Evolutionary conservation across 2,888 invertebrate genomes (phyloP).

Genomic region (Galerucella calmariensis): DNA sequence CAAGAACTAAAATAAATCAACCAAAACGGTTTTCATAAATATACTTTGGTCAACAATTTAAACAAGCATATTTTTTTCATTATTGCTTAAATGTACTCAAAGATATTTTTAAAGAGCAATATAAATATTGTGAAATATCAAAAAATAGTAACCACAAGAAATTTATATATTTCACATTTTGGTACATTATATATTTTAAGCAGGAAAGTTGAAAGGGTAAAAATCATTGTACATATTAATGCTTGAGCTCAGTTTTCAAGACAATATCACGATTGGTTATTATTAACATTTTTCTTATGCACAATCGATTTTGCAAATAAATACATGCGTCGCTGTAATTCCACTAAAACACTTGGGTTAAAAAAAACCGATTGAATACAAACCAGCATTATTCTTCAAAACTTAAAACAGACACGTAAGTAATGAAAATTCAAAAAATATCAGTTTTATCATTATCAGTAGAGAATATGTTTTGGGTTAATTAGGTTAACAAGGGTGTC

Average conservation of each 20-base stretch:
- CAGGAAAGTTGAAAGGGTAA: not conserved
- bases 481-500: not conserved
- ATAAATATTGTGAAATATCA: too few species aligned
- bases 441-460: not conserved
- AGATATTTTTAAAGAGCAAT: too few species aligned
- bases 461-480: not conserved
- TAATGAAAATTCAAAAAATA: not conserved
- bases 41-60: too few species aligned
- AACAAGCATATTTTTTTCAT: too few species aligned
- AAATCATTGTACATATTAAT: not conserved
- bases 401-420: slow-evolving; percentile 7
- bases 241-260: not conserved
- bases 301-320: not conserved
- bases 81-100: too few species aligned
- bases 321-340: not conserved
- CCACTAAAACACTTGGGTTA: not conserved
- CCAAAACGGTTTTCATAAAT: too few species aligned
- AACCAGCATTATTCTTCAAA: not conserved
- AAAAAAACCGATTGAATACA: not conserved
- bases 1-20: too few species aligned
- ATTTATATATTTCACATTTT: too few species aligned
- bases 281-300: not conserved
- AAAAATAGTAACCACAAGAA: too few species aligned
- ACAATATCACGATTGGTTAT: not conserved
- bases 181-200: too few species aligned